A percentile compares a stretch with the other conserved stretches of the same genome.
Conservation (phyloP, 1,140 invertebrate species). For the Chionoecetes opilio region DNA sequence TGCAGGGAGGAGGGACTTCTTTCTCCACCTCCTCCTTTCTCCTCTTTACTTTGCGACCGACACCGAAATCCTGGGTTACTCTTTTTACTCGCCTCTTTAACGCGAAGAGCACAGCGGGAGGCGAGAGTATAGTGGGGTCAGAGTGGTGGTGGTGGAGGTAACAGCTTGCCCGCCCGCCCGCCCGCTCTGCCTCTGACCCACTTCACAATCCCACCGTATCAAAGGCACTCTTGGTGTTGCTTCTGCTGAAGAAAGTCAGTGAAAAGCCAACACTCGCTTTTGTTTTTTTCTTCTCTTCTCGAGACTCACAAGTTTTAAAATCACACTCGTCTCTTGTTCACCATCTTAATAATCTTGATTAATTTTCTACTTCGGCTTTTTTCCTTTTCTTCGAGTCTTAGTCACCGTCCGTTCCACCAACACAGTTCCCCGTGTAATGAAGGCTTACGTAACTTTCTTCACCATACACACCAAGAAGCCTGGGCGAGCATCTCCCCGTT, state of each 20-base stretch:
- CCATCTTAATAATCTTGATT: not conserved
- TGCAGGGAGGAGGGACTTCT: not conserved
- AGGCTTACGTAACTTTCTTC: not conserved
- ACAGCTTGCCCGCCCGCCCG: not conserved
- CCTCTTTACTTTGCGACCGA: not conserved
- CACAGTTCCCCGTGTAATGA: not conserved
- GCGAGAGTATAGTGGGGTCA: not conserved
- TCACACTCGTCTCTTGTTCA: not conserved
- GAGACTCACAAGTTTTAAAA: constrained; percentile 36
- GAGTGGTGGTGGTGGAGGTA: not conserved
- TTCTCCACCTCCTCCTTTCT: constrained; percentile 29
- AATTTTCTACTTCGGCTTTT: not conserved
- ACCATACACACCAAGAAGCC: not conserved
- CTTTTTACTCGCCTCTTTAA: constrained; percentile 33
- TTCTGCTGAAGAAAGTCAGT: constrained; percentile 41
- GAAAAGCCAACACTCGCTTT: not conserved
- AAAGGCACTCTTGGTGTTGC: constrained; percentile 64
- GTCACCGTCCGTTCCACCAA: not conserved
- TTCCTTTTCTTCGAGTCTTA: not conserved
- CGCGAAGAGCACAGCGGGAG: not conserved
- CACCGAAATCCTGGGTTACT: constrained; percentile 33
- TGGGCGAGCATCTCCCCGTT: not conserved
- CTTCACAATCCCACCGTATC: constrained; percentile 59
- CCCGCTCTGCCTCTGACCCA: constrained; percentile 32
- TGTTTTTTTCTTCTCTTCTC: not conserved